These are phyloP conservation scores for Archaeoteleia sp. DNA, from an alignment of 2,888 invertebrate genomes.

Conservation along the genomic window DNA sequence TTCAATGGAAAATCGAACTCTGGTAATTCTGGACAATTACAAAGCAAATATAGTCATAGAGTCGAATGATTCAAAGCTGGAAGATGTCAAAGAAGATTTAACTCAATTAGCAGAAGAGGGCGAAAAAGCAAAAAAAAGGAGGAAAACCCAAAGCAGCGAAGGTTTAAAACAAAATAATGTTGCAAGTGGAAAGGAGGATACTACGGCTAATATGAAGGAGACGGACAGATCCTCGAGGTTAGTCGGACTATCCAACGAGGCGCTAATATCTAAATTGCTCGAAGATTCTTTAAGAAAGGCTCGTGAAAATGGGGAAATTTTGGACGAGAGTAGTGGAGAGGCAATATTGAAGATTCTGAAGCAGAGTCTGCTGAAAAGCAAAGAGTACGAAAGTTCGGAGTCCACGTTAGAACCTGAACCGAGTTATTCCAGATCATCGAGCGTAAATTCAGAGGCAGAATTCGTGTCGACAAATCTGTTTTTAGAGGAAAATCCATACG, in stretches of 20 bases:
- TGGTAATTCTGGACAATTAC: constrained; percentile 72
- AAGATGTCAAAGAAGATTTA: constrained; percentile 3
- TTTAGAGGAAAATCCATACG: constrained; percentile 74
- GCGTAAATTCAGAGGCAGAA: constrained; percentile 67
- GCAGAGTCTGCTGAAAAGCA: constrained; percentile 69
- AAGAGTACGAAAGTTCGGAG: constrained; percentile 65
- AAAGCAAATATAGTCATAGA: constrained; percentile 70
- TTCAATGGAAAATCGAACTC: constrained; percentile 67
- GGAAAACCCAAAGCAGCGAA: constrained; percentile 15
- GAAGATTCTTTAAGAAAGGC: constrained; percentile 71
- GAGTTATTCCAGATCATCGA: constrained; percentile 64
- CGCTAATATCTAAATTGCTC: constrained; percentile 68
- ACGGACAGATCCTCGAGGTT: constrained; percentile 10
- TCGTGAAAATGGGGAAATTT: constrained; percentile 68
- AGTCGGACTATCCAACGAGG: constrained; percentile 62
- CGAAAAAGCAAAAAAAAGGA: constrained; percentile 20
- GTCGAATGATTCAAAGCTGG: constrained; percentile 37
- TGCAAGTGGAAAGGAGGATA: constrained; percentile 13
- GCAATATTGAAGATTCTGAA: constrained; percentile 71
- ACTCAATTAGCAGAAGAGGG: constrained; percentile 10
- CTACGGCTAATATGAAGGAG: constrained; percentile 18
- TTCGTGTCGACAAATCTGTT: constrained; percentile 66
- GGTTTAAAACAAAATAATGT: constrained; percentile 5
- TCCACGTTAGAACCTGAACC: constrained; percentile 62
- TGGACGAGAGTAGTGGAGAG: constrained; percentile 71